These are phyloP conservation scores for Agriopis aurantiaria DNA, from an alignment of 2,888 invertebrate genomes.

Conservation along the genomic window DNA sequence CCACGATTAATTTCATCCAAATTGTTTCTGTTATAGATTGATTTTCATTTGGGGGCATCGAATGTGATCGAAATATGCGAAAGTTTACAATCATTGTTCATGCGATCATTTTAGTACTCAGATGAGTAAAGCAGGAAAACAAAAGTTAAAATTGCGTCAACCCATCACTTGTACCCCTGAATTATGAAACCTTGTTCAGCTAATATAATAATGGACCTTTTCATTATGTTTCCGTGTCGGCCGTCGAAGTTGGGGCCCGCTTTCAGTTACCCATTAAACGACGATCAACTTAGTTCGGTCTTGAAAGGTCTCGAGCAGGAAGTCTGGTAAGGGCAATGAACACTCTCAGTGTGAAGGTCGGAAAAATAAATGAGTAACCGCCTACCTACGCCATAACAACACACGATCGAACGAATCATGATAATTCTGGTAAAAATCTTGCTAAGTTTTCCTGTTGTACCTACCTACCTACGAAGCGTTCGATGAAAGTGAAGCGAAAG, in stretches of 20 bases:
- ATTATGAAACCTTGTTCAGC: constrained; percentile 28
- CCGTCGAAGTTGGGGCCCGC: constrained; percentile 37
- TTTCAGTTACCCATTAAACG: constrained; percentile 55
- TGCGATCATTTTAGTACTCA: not conserved
- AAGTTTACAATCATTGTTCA: too few relatives aligned
- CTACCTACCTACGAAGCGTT: constrained; percentile 15
- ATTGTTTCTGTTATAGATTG: too few relatives aligned
- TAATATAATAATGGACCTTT: constrained; percentile 30
- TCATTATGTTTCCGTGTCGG: constrained; percentile 36
- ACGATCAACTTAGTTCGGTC: constrained; percentile 56
- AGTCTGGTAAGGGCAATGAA: constrained; percentile 73
- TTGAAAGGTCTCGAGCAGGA: constrained; percentile 65
- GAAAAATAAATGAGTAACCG: constrained; percentile 54
- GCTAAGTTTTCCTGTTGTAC: constrained; percentile 28
- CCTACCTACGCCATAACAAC: constrained; percentile 34
- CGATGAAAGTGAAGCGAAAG: constrained; percentile 38
- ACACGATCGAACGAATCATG: constrained; percentile 25
- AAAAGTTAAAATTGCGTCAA: constrained; percentile 9
- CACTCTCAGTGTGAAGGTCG: constrained; percentile 68
- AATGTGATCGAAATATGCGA: not conserved
- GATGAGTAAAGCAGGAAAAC: not conserved
- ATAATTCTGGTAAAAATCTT: constrained; percentile 26
- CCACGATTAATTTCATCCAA: not conserved
- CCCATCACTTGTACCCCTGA: constrained; percentile 16
- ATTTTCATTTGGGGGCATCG: not conserved